phyloP scores from a whole-genome alignment of 2,797 vertebrate species.

The Coluber constrictor region DNA sequence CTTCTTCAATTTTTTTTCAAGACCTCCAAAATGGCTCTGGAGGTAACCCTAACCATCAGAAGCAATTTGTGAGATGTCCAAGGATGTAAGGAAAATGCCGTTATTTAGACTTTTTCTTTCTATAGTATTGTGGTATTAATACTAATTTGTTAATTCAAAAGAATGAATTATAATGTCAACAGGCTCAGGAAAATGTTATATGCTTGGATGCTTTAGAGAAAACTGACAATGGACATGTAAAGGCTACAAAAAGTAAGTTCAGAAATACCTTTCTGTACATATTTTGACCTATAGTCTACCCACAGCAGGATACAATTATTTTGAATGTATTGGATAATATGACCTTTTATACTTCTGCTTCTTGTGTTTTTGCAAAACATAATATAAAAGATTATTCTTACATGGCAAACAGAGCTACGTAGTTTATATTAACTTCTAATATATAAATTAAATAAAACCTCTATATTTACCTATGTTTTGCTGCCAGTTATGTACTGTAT shows the following conservation, averaged over 20 bases:
- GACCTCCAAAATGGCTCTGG: not conserved
- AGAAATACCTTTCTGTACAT: constrained; percentile 22
- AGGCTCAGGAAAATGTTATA: constrained; percentile 75
- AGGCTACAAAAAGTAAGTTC: constrained; percentile 73
- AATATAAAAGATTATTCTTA: not conserved
- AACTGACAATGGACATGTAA: constrained; percentile 57
- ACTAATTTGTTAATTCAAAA: constrained; percentile 46
- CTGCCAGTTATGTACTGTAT: not conserved
- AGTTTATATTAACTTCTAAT: not conserved
- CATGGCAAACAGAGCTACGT: not conserved
- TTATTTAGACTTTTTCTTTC: constrained; percentile 24
- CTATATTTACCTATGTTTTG: not conserved
- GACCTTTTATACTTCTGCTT: not conserved
- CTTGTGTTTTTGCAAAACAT: not conserved
- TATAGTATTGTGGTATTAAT: not conserved
- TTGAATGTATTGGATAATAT: not conserved
- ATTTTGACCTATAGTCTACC: not conserved
- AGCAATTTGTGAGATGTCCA: not conserved
- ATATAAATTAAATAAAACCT: not conserved
- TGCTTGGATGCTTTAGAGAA: constrained; percentile 81
- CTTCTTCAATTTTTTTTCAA: not conserved
- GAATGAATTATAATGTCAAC: constrained; percentile 50
- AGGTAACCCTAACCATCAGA: not conserved
- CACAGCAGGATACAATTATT: not conserved
- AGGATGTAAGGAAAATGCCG: not conserved